Base-by-base conservation (phyloP, 1,140 invertebrate genomes). In the Rhysida immarginata region DNA sequence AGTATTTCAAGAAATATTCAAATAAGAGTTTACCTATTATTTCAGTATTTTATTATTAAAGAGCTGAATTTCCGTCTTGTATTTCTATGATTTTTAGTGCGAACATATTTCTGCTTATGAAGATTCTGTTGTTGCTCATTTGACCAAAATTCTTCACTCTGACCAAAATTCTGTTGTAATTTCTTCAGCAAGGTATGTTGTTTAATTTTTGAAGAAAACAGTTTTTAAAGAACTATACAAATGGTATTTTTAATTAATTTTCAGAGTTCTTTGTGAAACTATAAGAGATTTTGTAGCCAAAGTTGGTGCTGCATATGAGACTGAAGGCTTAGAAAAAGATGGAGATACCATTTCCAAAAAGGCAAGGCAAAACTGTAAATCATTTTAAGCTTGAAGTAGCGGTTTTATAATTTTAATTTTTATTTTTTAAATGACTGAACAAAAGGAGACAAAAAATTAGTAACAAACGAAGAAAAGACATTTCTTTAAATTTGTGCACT, bases 71-170 rank as follows among this genome's bases (percentile, higher is more conserved):
- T 35, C 5, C 16, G 29, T 8, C 5, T 35, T 35, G 5, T 8
- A 35, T 8, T 8, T 35, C 5, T 35, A 35, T 35, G 16, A 43
- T 25, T 44, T 53, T 1, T 61, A 71, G 70, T 65, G 65, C 68
- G 69, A 73, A 59, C 64, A 70, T 29, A 73, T 77, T 51, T 68
- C 74, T 24, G 69, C 70, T 24, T 90, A 90, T 65, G 90, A 94
- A 65, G 81, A 85, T 59, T 81, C 79, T 23, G 78, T 93, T 35
- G 79, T 87, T 27, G 78, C 77, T 26, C 86, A 93, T 68, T 74
- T 95, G 59, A 81, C 86, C 53, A 85, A 86, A 63, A 91, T 96
- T 62, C 74, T 95, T 46, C 85, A 93, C 68, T 86, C 85, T 2
- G 81, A 88, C 64, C 81, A 89, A 63, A 81, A 86, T 54, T 76